Percentiles rank a stretch among this genome's conserved stretches.
These are phyloP conservation scores for Psettodes erumei DNA, from an alignment of 2,113 vertebrate genomes.

Conservation along the genomic window DNA sequence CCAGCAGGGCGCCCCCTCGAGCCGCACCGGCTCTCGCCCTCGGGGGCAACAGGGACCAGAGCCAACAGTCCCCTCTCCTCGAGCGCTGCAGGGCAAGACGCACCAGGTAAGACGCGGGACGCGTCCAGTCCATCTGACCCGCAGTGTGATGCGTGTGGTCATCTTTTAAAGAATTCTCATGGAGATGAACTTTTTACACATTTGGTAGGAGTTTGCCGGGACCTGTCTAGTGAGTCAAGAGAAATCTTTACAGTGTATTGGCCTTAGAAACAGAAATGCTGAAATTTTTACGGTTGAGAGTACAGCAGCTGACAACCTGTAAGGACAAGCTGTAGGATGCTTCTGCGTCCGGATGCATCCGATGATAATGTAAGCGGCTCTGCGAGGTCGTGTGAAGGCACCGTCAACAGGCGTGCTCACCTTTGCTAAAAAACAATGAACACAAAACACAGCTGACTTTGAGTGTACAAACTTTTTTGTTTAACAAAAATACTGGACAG, in stretches of 20 bases:
- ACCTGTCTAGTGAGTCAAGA: neutral
- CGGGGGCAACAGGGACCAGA: conserved; percentile 58
- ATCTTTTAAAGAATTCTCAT: neutral
- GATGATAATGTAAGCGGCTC: too few species aligned
- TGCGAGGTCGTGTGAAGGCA: too few species aligned
- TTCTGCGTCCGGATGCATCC: too few species aligned
- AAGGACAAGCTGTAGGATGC: too few species aligned
- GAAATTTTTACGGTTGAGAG: too few species aligned
- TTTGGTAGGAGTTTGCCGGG: too few species aligned
- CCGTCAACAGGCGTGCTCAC: too few species aligned
- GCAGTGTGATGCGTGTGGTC: neutral
- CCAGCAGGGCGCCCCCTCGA: conserved; percentile 66
- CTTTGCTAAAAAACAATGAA: too few species aligned
- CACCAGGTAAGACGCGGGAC: conserved; percentile 65
- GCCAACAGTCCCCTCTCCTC: conserved; percentile 60
- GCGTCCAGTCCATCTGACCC: neutral
- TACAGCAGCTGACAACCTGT: too few species aligned
- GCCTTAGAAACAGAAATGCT: neutral
- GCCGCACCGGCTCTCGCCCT: conserved; percentile 38
- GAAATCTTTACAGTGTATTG: neutral
- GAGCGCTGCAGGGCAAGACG: conserved; percentile 76
- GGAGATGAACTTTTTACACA: neutral
- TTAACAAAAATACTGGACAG: too few species aligned
- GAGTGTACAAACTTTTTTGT: too few species aligned
- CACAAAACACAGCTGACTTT: too few species aligned